Percentiles rank a stretch among this genome's conserved stretches.
phyloP scores from a whole-genome alignment of 53 echinoderm and acorn worm species.

The Hippasteria phrygiana region DNA sequence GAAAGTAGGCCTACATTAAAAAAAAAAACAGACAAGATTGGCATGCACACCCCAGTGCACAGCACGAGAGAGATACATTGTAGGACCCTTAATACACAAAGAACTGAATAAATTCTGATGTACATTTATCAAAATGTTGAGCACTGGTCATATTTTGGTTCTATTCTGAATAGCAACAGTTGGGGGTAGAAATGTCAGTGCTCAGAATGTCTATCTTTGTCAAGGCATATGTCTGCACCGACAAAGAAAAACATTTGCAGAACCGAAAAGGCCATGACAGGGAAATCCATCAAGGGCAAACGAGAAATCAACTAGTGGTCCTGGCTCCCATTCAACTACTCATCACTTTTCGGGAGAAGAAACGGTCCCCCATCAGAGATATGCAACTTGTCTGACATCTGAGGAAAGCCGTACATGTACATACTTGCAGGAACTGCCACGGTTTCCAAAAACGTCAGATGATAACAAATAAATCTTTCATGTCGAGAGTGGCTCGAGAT shows the following conservation, averaged over 20 bases:
- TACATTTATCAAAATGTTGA: background rate
- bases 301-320: background rate
- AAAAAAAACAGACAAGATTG: too few relatives aligned
- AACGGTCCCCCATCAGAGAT: too few relatives aligned
- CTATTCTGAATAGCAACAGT: background rate
- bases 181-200: background rate
- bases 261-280: background rate
- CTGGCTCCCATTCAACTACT: background rate
- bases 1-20: too few relatives aligned
- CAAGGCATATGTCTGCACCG: background rate
- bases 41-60: too few relatives aligned
- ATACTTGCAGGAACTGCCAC: background rate
- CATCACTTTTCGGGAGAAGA: too few relatives aligned
- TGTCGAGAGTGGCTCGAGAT: background rate
- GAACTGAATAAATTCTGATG: background rate
- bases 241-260: background rate
- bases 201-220: background rate
- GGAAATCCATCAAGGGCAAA: background rate
- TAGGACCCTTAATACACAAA: too few relatives aligned
- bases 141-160: background rate
- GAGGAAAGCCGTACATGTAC: background rate
- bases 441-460: background rate
- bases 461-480: constrained; percentile 10
- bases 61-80: too few relatives aligned
- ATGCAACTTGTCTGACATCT: background rate